Conservation (phyloP, 2,113 vertebrate genomes). For the Takifugu bimaculatus region DNA sequence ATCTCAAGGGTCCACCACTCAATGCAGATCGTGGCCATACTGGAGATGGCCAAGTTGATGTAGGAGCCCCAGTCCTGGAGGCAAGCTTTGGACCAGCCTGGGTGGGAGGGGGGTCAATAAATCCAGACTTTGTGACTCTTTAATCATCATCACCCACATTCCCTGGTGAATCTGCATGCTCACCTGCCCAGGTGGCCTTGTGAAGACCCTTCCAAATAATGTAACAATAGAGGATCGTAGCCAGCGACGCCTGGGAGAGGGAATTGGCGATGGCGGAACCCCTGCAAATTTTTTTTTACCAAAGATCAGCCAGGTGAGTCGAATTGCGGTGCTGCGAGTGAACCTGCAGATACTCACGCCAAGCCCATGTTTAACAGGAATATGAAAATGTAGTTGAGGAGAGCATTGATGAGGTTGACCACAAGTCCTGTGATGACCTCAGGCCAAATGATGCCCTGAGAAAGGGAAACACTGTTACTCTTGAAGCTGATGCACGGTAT, state of each 20-base stretch:
- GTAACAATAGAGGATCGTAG: constrained; percentile 72
- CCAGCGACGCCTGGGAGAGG: no score
- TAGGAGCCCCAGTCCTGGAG: no score
- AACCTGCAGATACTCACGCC: constrained; percentile 76
- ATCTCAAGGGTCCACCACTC: no score
- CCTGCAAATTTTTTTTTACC: no score
- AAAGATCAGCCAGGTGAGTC: no score
- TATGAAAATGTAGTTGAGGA: constrained; percentile 84
- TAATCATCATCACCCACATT: constrained; percentile 24
- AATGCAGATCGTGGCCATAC: no score
- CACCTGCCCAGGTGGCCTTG: constrained; percentile 84
- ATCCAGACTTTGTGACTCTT: constrained; percentile 73
- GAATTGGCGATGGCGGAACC: no score
- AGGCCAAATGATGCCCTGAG: constrained; percentile 85
- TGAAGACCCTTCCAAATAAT: constrained; percentile 81
- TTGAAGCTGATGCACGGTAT: neutral
- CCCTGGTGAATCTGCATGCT: constrained; percentile 6
- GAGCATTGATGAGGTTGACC: constrained; percentile 83
- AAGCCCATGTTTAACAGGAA: constrained; percentile 80
- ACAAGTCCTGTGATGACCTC: constrained; percentile 81
- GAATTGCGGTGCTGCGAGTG: no score
- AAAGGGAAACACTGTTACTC: neutral
- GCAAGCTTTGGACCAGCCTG: no score
- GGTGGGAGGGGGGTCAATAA: no score
- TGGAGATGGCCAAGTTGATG: no score